phyloP scores from a whole-genome alignment of 2,797 vertebrate species.

The Knipowitschia caucasica region DNA sequence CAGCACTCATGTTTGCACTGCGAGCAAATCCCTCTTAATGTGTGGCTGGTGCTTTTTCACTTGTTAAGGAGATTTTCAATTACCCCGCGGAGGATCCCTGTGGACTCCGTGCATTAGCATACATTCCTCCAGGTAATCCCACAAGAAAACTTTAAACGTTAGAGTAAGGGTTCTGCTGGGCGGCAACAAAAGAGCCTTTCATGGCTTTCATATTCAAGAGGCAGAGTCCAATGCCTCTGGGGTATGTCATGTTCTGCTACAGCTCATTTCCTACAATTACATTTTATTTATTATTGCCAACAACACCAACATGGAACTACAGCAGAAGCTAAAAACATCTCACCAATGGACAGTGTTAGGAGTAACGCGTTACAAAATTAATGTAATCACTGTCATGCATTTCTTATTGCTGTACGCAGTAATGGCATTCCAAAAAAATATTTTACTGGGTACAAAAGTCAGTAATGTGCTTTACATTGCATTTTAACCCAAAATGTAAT shows the following conservation, averaged over 20 bases:
- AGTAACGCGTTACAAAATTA: no score
- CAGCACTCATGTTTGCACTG: neutral
- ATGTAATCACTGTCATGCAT: no score
- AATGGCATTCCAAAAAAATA: no score
- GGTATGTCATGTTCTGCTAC: constrained; percentile 42
- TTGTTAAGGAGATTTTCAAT: constrained; percentile 26
- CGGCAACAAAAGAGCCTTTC: constrained; percentile 64
- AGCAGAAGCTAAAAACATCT: constrained; percentile 27
- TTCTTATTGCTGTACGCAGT: no score
- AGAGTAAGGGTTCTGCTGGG: constrained; percentile 22
- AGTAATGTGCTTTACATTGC: no score
- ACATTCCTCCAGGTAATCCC: constrained; percentile 55
- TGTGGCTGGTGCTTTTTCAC: constrained; percentile 19
- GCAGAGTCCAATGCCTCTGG: constrained; percentile 40
- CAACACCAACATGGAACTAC: constrained; percentile 29
- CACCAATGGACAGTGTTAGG: constrained; percentile 15
- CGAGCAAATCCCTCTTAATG: neutral
- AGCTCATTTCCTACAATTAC: constrained; percentile 55
- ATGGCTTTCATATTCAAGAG: constrained; percentile 64
- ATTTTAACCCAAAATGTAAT: no score
- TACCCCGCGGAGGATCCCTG: constrained; percentile 22
- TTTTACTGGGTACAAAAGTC: no score
- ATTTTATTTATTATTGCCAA: constrained; percentile 14
- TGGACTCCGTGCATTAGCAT: constrained; percentile 23
- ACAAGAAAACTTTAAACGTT: constrained; percentile 32